Base-by-base conservation (phyloP, 1,140 invertebrate genomes). In the Teleopsis dalmanni region DNA sequence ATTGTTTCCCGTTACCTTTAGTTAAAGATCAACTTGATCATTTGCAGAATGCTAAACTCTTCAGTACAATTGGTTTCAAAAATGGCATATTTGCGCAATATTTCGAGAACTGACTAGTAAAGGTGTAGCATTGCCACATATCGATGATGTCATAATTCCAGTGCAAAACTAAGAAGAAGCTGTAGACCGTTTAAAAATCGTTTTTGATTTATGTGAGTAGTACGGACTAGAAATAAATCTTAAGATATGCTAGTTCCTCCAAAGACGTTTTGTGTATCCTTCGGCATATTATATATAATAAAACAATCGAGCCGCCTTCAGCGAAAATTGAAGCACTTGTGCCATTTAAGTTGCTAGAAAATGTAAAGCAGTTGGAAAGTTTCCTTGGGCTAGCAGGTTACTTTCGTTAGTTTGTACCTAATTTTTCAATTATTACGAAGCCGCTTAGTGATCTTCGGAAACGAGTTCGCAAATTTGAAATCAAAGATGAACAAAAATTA, bases 51-150 rank as follows among this genome's bases (percentile, higher is more conserved):
- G 33, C 37, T 2, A 42, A 35, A 78, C 76, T 73, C 23, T 65
- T 62, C 48, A 56, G 29, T 31, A 60, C 50, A 16, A 42, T 66
- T 21, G 63, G 65, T 38, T 48, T 64, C 11, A 56, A 57, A 49
- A 61, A 65, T 55, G 57, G 56, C 73, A 74, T 1, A 63, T 65
- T 46, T 80, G 78, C 76, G 73, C 58, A 72, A 62, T 63, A 40
- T 65, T 62, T 1, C 70, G 68, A 49, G 64, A 67, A 4, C 38
- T 70, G 1, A 51, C 51, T 19, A 70, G 64, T 52, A 58, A 57
- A 0, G 54, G 56, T 0, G 22, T 48, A 2, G 58, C 65, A 19
- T 70, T 62, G 48, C 61, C 68, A 47, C 53, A 56, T 31, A 52
- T 51, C 14, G 54, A 67, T 14, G 58, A 53, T 47, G n/a, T 22